Evolutionary conservation across 2,113 vertebrate species (phyloP), one percentile per base, ranked within the genome.

Genomic region (Tachycineta bicolor): DNA sequence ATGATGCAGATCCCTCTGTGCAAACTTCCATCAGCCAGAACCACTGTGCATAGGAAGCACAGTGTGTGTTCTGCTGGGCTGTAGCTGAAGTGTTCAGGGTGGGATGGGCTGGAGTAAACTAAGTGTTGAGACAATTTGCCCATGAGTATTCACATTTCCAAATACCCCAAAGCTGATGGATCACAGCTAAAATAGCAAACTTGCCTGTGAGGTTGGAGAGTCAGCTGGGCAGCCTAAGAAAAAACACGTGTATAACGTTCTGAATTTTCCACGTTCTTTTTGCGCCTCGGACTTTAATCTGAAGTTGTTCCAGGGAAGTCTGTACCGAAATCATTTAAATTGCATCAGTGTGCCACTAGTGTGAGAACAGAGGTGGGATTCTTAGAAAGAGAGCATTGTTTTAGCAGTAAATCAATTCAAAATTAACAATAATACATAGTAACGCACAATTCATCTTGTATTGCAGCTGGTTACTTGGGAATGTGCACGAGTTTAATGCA

Each of bases 381-480:
- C 85, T 89, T 92, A 74, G 59, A 93, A 83, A 92, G 37, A 70
- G 64, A 74, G 7, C 47, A 68, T 91, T 95, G 59, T 63, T 91
- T 90, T 47, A 65, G 23, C 52, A 63, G 83, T 70, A 80, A 83
- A 74, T 80, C 26, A 14, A 50, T 59, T 83, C 28, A 68, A 82
- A 88, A 65, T 78, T 83, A 93, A 52, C 47, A 87, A 67, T 74
- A 76, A 41, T 62, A 50, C 39, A 19, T 65, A 44, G 46, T 33
- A 50, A 43, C 81, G 47, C 18, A 69, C 55, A 91, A n/a, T 75
- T 63, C 4, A 11, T 74, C 60, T 56, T 74, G 23, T 67, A 46
- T 22, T 83, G 76, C 9, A 47, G 33, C 50, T 65, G 75, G 46
- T 49, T 82, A 68, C 56, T 39, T 69, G 43, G 46, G 59, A 77